Evolutionary conservation across 2,888 invertebrate genomes (phyloP), one percentile per base, ranked within the genome.

Genomic region (Nebria salina): DNA sequence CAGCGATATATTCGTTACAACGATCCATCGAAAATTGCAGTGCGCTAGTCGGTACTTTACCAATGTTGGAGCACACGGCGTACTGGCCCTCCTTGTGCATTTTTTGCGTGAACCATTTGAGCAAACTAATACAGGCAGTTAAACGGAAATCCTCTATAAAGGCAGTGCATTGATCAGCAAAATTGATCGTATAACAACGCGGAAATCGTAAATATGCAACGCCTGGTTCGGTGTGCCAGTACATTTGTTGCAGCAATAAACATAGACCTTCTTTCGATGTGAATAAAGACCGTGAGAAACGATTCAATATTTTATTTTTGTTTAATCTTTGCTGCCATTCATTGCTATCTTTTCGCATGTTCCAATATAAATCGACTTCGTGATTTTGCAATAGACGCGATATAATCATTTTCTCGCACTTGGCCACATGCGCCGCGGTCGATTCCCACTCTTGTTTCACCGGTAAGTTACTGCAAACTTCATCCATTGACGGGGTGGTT

Each of bases 181-280:
- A 94, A 87, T 95, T 88, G 86, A 78, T 79, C 64, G 82, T 83
- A 43, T 81, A 81, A 87, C 96, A 97, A 54, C 97, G 92, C 0
- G 97, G 97, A 87, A 96, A 97, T 84, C 94, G 93, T 7, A 95
- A 93, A 83, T 94, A 90, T 0, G 96, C 93, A 43, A 96, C 93
- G 8, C 95, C 95, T 8, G 94, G 94, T 85, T 96, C 96, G 75
- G 94, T 94, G 87, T 94, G 94, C 96, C 96, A 96, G 87, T 96
- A 94, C 90, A 95, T 93, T 87, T 96, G 95, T 75, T 94, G 93
- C 65, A 97, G 89, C 82, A 94, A 93, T 26, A 92, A 90, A 83
- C 95, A 95, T 54, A 97, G 88, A 2, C 96, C 96, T 88, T 97
- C 97, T 91, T 98, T 98, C 0, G 97, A 97, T 0, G 98, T 97